Conservation (phyloP, 2,888 invertebrate species). For the Dryobota labecula region DNA sequence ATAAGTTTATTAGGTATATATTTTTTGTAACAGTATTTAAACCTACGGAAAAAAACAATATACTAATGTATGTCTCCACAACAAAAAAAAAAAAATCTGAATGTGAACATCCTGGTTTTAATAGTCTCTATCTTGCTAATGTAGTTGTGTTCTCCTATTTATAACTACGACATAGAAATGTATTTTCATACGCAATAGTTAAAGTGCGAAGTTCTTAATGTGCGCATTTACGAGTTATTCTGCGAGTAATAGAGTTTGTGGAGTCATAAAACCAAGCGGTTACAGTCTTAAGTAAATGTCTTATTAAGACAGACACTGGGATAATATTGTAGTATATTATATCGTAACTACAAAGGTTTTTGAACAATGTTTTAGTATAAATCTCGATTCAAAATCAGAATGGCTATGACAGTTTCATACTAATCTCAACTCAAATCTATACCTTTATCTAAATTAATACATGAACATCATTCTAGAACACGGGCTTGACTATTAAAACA, state of each 20-base stretch:
- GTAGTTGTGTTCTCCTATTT: not conserved
- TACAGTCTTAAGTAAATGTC: conserved; percentile 21
- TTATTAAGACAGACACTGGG: conserved; percentile 21
- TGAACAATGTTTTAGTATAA: conserved; percentile 9
- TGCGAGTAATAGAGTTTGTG: conserved; percentile 18
- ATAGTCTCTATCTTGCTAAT: not conserved
- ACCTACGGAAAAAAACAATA: too few relatives aligned
- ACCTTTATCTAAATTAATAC: too few relatives aligned
- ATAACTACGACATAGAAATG: not conserved
- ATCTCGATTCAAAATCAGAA: not conserved
- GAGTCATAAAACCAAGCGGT: conserved; percentile 35
- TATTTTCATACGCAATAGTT: conserved; percentile 16
- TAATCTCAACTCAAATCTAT: not conserved
- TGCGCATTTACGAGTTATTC: conserved; percentile 30
- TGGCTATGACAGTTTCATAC: not conserved
- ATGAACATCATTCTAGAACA: not conserved
- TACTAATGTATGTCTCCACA: too few relatives aligned
- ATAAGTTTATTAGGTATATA: too few relatives aligned
- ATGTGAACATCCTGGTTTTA: not conserved
- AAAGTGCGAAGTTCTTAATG: conserved; percentile 38
- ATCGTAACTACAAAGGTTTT: conserved; percentile 2
- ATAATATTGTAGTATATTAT: not conserved
- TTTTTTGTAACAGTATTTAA: too few relatives aligned
- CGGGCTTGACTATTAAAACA: not conserved
- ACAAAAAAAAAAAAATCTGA: too few relatives aligned